Percentiles rank a stretch among this genome's conserved stretches.
These are phyloP conservation scores for Oxyscelio sp. DNA, from an alignment of 2,888 invertebrate genomes.

Conservation along the genomic window DNA sequence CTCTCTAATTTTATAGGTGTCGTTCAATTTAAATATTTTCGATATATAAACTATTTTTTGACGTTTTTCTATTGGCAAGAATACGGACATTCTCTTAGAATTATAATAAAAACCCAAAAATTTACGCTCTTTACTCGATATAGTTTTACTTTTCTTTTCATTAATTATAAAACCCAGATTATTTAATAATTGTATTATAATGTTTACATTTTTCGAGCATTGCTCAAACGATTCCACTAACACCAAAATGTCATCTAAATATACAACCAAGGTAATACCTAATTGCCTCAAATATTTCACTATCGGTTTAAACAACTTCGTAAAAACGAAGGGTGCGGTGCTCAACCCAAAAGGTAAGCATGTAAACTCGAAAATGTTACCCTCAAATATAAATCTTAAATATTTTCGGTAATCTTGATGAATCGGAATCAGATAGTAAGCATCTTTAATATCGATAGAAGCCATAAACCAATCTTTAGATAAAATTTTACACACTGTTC, in stretches of 20 bases:
- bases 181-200: too few relatives aligned
- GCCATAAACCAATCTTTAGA: conserved; percentile 51
- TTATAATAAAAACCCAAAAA: neutral
- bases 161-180: too few relatives aligned
- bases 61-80: neutral
- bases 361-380: conserved; percentile 1
- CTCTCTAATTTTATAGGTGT: neutral
- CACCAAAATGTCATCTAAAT: neutral
- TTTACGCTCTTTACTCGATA: neutral
- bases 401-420: conserved; percentile 5
- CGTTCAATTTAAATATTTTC: neutral
- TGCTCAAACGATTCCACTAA: neutral
- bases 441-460: conserved; percentile 48
- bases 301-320: neutral
- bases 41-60: neutral
- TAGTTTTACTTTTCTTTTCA: neutral
- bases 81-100: neutral
- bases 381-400: conserved; percentile 8
- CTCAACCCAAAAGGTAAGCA: neutral
- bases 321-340: too few relatives aligned
- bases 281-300: neutral
- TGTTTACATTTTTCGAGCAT: neutral
- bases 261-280: neutral
- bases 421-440: conserved; percentile 19
- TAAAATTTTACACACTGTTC: conserved; percentile 47